Evolutionary conservation across 2,113 vertebrate species (phyloP).

Genomic region (Perca flavescens): DNA sequence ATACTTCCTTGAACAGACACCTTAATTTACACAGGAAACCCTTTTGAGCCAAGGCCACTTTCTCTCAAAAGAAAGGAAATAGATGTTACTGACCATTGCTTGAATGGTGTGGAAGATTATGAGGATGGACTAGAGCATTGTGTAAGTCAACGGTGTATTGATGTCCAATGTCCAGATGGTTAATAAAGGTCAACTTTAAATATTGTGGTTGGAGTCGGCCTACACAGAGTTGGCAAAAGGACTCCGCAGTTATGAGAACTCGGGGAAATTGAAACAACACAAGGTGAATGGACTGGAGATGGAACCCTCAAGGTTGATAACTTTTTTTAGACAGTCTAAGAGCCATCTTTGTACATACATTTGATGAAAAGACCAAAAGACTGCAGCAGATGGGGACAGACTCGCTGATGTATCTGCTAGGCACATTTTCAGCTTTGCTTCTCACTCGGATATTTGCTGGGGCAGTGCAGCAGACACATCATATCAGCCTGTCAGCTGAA

Average conservation of each 20-base stretch:
- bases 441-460: constrained; percentile 33
- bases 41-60: constrained; percentile 2
- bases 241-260: too few species aligned
- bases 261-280: too few species aligned
- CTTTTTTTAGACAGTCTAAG: not conserved
- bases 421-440: constrained; percentile 39
- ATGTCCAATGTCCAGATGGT: not conserved
- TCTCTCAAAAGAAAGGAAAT: not conserved
- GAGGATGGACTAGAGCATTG: constrained; percentile 13
- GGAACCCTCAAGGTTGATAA: too few species aligned
- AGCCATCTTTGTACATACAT: constrained; percentile 14
- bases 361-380: constrained; percentile 44
- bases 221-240: too few species aligned
- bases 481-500: constrained; percentile 41
- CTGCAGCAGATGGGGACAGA: constrained; percentile 55
- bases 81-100: constrained; percentile 13
- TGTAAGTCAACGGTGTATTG: constrained; percentile 25
- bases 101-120: not conserved
- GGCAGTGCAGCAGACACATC: constrained; percentile 36
- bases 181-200: not conserved
- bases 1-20: constrained; percentile 26
- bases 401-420: constrained; percentile 27
- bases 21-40: constrained; percentile 37
- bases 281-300: too few species aligned
- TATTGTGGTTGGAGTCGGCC: not conserved